A percentile compares a stretch with the other conserved stretches of the same genome.
Conservation (phyloP, 2,888 invertebrate species). For the Phyllotreta striolata region DNA sequence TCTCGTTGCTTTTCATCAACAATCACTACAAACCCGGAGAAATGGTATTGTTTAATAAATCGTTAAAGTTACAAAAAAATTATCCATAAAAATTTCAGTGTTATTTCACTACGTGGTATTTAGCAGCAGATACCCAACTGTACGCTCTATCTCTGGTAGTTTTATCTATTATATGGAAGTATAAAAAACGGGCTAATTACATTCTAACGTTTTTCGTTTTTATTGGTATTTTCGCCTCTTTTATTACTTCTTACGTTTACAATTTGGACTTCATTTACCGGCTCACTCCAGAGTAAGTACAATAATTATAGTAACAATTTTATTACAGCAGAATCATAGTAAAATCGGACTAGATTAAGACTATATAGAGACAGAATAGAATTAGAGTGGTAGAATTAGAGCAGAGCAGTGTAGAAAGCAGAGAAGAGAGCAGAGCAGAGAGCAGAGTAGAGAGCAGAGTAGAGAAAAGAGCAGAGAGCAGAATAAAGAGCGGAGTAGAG, state of each 20-base stretch:
- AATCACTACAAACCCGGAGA: constrained; percentile 49
- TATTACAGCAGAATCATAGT: no score
- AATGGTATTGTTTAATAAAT: constrained; percentile 45
- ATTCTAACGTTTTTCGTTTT: constrained; percentile 32
- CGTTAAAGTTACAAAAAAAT: constrained; percentile 4
- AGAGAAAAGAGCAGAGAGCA: no score
- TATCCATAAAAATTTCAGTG: constrained; percentile 53
- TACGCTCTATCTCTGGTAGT: constrained; percentile 51
- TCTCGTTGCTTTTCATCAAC: constrained; percentile 51
- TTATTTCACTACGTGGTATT: constrained; percentile 55
- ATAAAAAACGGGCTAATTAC: constrained; percentile 36
- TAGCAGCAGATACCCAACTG: constrained; percentile 56
- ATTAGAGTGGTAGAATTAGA: no score
- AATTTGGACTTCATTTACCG: constrained; percentile 44
- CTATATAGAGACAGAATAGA: no score
- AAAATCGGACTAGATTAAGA: no score
- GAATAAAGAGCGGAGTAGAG: no score
- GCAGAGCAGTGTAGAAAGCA: no score
- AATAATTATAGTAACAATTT: not conserved
- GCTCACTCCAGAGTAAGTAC: constrained; percentile 46
- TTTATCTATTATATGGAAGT: constrained; percentile 48
- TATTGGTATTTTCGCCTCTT: constrained; percentile 41
- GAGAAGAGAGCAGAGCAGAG: no score
- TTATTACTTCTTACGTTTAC: constrained; percentile 39
- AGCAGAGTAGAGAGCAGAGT: no score